Conservation (phyloP, 2,888 invertebrate species). For the Drosophila antonietae region DNA sequence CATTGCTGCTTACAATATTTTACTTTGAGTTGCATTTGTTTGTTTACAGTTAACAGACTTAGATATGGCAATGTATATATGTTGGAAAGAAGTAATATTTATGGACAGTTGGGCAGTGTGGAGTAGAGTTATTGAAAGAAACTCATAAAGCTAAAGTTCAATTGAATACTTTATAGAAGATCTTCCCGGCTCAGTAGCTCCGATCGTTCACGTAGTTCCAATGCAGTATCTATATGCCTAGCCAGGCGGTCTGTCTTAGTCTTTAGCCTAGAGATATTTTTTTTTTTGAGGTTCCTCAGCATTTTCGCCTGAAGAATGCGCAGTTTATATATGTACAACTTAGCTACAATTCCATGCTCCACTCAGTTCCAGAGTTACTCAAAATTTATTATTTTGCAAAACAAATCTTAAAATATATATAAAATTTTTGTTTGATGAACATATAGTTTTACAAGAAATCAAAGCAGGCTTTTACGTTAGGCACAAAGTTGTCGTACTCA, state of each 20-base stretch:
- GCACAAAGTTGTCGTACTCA: slow-evolving; percentile 46
- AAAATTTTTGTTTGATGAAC: no score
- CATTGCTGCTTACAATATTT: not conserved
- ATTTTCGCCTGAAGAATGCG: not conserved
- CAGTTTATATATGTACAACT: not conserved
- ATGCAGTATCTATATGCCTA: not conserved
- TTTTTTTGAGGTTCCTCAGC: not conserved
- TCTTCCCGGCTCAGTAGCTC: not conserved
- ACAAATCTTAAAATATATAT: not conserved
- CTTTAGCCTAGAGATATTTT: no score
- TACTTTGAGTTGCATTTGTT: not conserved
- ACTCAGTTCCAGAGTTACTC: not conserved
- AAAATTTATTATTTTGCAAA: not conserved
- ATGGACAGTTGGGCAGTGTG: no score
- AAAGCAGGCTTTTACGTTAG: slow-evolving; percentile 39
- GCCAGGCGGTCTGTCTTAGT: not conserved
- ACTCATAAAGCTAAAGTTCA: not conserved
- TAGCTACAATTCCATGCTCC: no score
- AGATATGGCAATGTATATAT: not conserved
- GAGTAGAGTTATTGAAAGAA: no score
- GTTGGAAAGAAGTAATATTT: no score
- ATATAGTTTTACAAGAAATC: slow-evolving; percentile 9
- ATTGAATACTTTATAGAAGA: not conserved
- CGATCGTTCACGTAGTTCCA: no score
- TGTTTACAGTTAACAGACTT: not conserved